Evolutionary conservation across 2,888 invertebrate species (phyloP).

Genomic region (Sphaeridia pumilis): DNA sequence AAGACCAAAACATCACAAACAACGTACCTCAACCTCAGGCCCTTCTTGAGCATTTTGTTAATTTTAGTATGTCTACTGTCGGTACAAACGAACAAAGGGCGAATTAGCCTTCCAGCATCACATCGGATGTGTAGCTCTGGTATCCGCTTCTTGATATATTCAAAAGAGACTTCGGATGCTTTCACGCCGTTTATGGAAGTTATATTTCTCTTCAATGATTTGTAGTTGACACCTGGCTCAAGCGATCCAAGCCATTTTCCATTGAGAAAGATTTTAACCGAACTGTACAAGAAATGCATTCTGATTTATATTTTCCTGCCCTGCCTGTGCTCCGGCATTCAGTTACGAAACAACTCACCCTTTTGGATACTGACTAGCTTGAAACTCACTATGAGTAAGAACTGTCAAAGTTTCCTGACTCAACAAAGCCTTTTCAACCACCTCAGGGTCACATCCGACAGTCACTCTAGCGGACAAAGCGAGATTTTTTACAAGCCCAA

Average conservation of each 20-base stretch:
- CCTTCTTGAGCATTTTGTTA: too few relatives aligned
- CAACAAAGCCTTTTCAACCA: too few relatives aligned
- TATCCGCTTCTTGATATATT: neutral
- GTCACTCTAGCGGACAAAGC: conserved; percentile 13
- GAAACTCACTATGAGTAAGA: neutral
- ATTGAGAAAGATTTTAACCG: conserved; percentile 52
- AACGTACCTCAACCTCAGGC: too few relatives aligned
- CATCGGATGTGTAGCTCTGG: conserved; percentile 45
- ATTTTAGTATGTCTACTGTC: too few relatives aligned
- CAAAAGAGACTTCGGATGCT: conserved; percentile 45
- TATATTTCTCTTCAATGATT: too few relatives aligned
- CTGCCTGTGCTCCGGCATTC: too few relatives aligned
- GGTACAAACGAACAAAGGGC: conserved; percentile 50
- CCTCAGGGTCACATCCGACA: neutral
- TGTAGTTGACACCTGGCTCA: too few relatives aligned
- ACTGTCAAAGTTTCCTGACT: neutral
- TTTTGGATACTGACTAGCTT: too few relatives aligned
- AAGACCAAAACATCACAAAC: too few relatives aligned
- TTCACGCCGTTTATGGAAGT: conserved; percentile 52
- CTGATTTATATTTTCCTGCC: too few relatives aligned
- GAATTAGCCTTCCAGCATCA: conserved; percentile 50
- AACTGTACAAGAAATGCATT: conserved; percentile 41
- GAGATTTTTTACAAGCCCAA: conserved; percentile 18
- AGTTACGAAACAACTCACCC: too few relatives aligned
- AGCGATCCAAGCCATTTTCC: conserved; percentile 51